A percentile compares a stretch with the other conserved stretches of the same genome.
Evolutionary conservation across 1,140 invertebrate species (phyloP).

Genomic region (Oreohelix idahoensis): DNA sequence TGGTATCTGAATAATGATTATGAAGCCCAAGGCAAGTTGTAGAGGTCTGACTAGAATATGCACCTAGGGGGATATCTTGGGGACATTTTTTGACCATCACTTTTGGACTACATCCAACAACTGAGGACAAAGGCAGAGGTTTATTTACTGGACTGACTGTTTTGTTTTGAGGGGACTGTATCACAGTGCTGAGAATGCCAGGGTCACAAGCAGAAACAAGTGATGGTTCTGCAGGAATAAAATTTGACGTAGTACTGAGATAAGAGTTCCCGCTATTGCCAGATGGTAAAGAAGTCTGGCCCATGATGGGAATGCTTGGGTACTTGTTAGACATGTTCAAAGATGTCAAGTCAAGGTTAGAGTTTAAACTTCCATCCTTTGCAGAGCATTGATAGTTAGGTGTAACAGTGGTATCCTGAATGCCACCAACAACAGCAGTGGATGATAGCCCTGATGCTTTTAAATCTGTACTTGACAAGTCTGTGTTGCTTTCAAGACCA

Average conservation of each 20-base stretch:
- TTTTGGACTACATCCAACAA: not conserved
- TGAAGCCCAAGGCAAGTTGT: not conserved
- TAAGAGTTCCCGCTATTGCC: not conserved
- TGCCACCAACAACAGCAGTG: not conserved
- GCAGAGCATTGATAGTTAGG: not conserved
- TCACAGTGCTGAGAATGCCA: not conserved
- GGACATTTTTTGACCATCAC: not conserved
- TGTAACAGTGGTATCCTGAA: not conserved
- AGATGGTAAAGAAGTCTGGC: not conserved
- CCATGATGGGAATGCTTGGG: not conserved
- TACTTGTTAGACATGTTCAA: not conserved
- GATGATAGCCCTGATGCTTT: not conserved
- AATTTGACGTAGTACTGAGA: not conserved
- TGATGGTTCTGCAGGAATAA: not conserved
- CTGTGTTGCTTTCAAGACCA: not conserved
- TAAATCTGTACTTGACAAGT: not conserved
- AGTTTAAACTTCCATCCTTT: not conserved
- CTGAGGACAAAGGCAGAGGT: not conserved
- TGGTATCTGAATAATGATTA: not conserved
- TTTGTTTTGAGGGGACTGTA: conserved; percentile 22
- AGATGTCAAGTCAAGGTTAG: not conserved
- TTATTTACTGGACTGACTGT: not conserved
- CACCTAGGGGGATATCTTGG: not conserved
- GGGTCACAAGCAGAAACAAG: not conserved
- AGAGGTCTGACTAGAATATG: not conserved